phyloP scores from a whole-genome alignment of 1,140 invertebrate species.

The Zaprionus ghesquierei region DNA sequence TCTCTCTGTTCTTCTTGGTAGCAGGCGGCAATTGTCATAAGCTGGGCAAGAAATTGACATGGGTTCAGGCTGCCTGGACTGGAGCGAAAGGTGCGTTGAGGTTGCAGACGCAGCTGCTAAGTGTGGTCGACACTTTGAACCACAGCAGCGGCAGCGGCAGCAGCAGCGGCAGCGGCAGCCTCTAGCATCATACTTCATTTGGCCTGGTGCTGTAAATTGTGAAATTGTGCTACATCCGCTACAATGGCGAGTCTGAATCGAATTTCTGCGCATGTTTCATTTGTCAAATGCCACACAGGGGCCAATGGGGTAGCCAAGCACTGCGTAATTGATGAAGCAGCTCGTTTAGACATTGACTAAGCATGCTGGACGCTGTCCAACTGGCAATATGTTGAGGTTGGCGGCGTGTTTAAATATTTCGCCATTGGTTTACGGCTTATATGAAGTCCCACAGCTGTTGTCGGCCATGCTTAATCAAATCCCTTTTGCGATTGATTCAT shows the following conservation, averaged over 20 bases:
- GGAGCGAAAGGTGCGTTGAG: constrained; percentile 7
- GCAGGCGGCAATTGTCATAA: constrained; percentile 58
- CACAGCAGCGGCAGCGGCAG: not conserved
- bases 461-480: constrained; percentile 30
- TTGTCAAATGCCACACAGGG: constrained; percentile 61
- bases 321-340: constrained; percentile 73
- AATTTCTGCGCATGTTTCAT: constrained; percentile 73
- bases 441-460: constrained; percentile 23
- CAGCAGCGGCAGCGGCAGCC: constrained; percentile 9
- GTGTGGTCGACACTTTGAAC: constrained; percentile 35
- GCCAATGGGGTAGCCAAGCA: constrained; percentile 19
- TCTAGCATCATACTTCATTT: constrained; percentile 38
- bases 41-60: constrained; percentile 48
- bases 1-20: constrained; percentile 18
- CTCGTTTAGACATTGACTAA: constrained; percentile 67
- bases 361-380: constrained; percentile 58
- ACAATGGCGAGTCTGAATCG: constrained; percentile 36
- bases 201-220: constrained; percentile 27
- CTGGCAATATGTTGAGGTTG: constrained; percentile 61
- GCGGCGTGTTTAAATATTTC: constrained; percentile 44
- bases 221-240: constrained; percentile 12
- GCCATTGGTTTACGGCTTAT: constrained; percentile 20
- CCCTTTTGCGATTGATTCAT: constrained; percentile 74
- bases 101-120: constrained; percentile 33
- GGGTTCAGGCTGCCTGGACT: constrained; percentile 32